Evolutionary conservation across 2,113 vertebrate genomes (phyloP).

Genomic region (Chionis minor): DNA sequence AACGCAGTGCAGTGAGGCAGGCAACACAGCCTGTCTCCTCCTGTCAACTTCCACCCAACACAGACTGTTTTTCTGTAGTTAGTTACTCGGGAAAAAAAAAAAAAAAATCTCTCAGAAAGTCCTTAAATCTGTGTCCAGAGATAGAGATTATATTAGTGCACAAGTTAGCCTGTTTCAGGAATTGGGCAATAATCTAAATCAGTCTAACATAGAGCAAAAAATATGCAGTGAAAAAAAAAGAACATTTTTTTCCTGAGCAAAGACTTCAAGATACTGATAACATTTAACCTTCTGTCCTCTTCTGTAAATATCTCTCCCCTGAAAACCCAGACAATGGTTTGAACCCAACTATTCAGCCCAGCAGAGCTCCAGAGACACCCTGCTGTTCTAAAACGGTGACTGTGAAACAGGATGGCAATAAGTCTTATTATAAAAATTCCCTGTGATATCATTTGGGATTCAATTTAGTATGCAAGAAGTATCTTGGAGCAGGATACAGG

Average conservation of each 20-base stretch:
- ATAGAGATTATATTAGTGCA: background rate
- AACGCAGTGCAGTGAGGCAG: background rate
- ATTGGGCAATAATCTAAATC: background rate
- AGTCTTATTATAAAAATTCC: background rate
- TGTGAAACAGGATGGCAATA: background rate
- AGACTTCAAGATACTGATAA: background rate
- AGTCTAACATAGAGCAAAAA: background rate
- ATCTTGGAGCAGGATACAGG: background rate
- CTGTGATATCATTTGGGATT: background rate
- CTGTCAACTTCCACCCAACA: background rate
- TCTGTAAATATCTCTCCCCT: background rate
- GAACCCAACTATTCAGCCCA: background rate
- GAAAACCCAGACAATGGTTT: background rate
- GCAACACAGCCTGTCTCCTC: background rate
- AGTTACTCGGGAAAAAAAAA: background rate
- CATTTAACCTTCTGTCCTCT: background rate
- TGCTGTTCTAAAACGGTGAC: background rate
- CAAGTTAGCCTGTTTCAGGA: background rate
- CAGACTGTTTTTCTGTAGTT: background rate
- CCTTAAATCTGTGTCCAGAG: background rate
- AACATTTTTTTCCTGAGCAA: background rate
- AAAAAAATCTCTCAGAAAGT: background rate
- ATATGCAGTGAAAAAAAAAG: background rate
- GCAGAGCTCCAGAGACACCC: background rate
- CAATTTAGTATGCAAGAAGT: conserved; percentile 10